Conservation (phyloP, 2,888 invertebrate genomes). For the Alsophila aescularia region DNA sequence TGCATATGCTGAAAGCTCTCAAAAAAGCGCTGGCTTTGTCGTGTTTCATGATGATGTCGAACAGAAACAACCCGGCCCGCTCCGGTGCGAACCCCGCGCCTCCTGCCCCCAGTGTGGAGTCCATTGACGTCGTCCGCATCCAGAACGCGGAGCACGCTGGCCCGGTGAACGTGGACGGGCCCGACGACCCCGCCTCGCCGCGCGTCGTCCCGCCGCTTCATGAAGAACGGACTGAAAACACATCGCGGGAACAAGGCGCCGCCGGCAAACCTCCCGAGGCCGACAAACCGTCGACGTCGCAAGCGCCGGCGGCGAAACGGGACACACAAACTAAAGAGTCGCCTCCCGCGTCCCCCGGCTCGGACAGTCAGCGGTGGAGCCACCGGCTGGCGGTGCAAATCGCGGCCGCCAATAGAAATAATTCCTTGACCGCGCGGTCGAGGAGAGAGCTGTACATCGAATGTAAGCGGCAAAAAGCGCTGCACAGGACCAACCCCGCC, state of each 20-base stretch:
- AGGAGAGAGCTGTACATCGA: conserved; percentile 72
- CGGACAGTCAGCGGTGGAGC: conserved; percentile 63
- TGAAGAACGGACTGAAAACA: conserved; percentile 1
- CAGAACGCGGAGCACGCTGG: conserved; percentile 72
- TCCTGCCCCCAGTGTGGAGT: conserved; percentile 58
- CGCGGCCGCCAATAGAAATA: conserved; percentile 75
- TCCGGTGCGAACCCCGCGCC: conserved; percentile 51
- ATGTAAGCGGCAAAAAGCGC: conserved; percentile 67
- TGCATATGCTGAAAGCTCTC: conserved; percentile 72
- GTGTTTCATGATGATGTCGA: conserved; percentile 77
- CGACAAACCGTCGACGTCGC: conserved; percentile 41
- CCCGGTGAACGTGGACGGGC: conserved; percentile 71
- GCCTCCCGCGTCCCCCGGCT: conserved; percentile 38
- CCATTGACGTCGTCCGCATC: conserved; percentile 68
- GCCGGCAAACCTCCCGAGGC: conserved; percentile 20
- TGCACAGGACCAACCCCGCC: conserved; percentile 72
- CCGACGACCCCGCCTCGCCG: conserved; percentile 59
- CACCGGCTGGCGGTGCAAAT: conserved; percentile 78
- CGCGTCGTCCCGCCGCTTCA: conserved; percentile 20
- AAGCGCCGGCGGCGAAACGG: conserved; percentile 32
- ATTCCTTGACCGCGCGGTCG: conserved; percentile 68
- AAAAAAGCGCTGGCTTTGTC: conserved; percentile 78
- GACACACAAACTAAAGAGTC: conserved; percentile 34
- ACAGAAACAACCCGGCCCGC: conserved; percentile 55
- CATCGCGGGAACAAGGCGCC: neutral